A percentile compares a stretch with the other conserved stretches of the same genome.
phyloP scores from a whole-genome alignment of 2,888 invertebrate species.

The Dione juno region DNA sequence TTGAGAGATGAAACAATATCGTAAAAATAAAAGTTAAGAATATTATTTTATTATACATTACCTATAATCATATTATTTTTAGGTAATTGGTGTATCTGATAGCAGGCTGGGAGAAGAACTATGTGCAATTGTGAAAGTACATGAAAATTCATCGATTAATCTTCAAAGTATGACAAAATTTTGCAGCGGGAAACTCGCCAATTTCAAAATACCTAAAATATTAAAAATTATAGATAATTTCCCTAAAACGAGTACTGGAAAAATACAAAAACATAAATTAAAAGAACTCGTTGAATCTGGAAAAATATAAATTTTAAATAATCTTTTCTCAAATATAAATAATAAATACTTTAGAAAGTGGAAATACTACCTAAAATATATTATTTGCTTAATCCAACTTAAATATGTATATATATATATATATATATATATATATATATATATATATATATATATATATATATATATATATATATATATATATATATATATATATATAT shows the following conservation, averaged over 20 bases:
- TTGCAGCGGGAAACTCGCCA: slow-evolving; percentile 88
- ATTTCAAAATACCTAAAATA: slow-evolving; percentile 91
- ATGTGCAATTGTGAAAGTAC: slow-evolving; percentile 86
- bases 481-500: no score
- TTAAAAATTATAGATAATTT: slow-evolving; percentile 87
- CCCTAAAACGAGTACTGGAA: slow-evolving; percentile 92
- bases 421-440: no score
- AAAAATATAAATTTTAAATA: slow-evolving; percentile 54
- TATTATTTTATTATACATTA: background rate
- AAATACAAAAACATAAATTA: slow-evolving; percentile 89
- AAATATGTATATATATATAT: no score
- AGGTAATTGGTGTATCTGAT: slow-evolving; percentile 89
- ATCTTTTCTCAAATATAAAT: no score
- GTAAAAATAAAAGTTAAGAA: no score
- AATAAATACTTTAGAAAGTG: background rate
- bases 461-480: no score
- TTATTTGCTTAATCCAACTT: no score
- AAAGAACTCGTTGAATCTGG: slow-evolving; percentile 76
- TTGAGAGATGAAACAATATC: no score
- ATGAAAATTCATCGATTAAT: slow-evolving; percentile 78
- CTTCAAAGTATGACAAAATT: slow-evolving; percentile 83
- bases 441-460: no score
- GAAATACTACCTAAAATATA: background rate
- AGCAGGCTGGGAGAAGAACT: slow-evolving; percentile 91
- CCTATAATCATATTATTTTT: slow-evolving; percentile 11